A percentile compares a stretch with the other conserved stretches of the same genome.
phyloP scores from a whole-genome alignment of 2,113 vertebrate species.

The Passer domesticus region DNA sequence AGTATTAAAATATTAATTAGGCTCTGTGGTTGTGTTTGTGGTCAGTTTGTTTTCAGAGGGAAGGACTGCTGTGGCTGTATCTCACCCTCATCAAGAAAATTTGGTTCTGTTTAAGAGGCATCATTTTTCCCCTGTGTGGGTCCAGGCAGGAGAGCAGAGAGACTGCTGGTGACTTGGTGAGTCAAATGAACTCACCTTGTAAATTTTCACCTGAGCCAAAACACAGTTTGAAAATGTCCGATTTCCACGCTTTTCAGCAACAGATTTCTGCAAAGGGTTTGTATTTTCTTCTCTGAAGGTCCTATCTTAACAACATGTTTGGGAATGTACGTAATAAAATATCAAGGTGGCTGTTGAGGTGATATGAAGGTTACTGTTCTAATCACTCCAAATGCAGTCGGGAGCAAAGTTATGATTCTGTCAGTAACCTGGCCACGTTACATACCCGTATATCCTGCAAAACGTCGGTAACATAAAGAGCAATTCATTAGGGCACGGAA shows the following conservation, averaged over 20 bases:
- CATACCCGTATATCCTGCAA: accelerated
- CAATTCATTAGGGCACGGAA: not conserved
- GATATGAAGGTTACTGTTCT: conserved; percentile 45
- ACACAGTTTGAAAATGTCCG: not conserved
- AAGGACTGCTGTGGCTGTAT: not conserved
- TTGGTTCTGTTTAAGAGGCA: not conserved
- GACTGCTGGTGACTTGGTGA: not conserved
- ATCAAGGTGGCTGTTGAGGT: not conserved
- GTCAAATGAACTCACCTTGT: not conserved
- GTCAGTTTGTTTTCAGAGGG: not conserved
- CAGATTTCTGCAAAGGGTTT: not conserved
- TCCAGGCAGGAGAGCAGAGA: not conserved
- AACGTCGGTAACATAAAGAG: not conserved
- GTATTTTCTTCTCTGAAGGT: not conserved
- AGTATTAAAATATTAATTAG: not conserved
- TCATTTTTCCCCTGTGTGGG: not conserved
- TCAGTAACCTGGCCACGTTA: not conserved
- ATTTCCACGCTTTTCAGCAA: not conserved
- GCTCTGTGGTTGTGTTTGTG: not conserved
- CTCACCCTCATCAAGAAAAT: not conserved
- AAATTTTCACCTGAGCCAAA: not conserved
- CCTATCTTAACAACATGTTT: not conserved
- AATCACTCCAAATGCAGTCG: not conserved
- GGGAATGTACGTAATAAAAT: not conserved
- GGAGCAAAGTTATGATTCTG: not conserved